Conservation (phyloP, 2,888 invertebrate species). For the Drosophila vallismaia region DNA sequence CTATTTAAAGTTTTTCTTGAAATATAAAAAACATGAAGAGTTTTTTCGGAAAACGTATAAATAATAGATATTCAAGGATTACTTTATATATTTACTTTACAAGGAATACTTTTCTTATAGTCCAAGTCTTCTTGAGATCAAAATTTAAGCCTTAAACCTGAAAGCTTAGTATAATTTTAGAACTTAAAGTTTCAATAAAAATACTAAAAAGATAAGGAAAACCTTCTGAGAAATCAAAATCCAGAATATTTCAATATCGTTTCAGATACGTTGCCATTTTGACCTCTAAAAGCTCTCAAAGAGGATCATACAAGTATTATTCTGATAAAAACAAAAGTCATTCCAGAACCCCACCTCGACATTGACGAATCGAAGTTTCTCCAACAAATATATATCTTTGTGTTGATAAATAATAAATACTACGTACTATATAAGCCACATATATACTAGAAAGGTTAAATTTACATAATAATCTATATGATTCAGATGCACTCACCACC, state of each 20-base stretch:
- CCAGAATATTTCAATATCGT: neutral
- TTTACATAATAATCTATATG: slow-evolving; percentile 8
- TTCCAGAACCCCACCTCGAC: neutral
- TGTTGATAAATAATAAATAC: neutral
- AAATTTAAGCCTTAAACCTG: too few species aligned
- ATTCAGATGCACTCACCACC: slow-evolving; percentile 85
- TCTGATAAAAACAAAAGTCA: neutral
- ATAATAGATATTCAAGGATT: too few species aligned
- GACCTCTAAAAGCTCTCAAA: neutral
- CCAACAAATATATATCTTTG: neutral
- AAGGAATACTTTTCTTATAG: too few species aligned
- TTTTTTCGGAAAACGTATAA: too few species aligned
- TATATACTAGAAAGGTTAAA: neutral
- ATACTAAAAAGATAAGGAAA: too few species aligned
- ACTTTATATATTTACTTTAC: too few species aligned
- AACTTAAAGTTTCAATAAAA: too few species aligned
- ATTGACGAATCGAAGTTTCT: neutral
- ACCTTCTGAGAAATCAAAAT: too few species aligned
- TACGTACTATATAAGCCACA: neutral
- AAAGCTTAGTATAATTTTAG: too few species aligned
- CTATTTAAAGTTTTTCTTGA: too few species aligned
- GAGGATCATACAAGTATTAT: neutral
- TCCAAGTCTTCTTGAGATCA: too few species aligned
- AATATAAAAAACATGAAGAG: too few species aligned
- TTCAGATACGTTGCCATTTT: neutral